Conservation (phyloP, 2,888 invertebrate genomes). For the Argyresthia goedartella region DNA sequence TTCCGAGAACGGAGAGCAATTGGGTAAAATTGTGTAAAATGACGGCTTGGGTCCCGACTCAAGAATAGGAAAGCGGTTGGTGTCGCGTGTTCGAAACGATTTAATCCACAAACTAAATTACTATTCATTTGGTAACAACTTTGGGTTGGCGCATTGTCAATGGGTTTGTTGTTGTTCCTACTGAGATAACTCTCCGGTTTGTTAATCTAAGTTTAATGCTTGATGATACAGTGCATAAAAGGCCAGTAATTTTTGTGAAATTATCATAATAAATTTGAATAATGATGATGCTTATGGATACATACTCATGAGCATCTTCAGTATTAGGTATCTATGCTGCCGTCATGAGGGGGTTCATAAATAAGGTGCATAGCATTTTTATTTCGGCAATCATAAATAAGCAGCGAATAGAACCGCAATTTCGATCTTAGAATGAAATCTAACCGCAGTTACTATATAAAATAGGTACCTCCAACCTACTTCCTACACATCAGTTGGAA, state of each 20-base stretch:
- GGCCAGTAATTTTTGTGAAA: background rate
- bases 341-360: too few species aligned
- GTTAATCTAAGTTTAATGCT: constrained; percentile 40
- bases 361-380: too few species aligned
- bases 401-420: too few species aligned
- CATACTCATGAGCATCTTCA: too few species aligned
- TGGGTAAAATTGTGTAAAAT: constrained; percentile 70
- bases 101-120: constrained; percentile 68
- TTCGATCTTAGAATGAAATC: too few species aligned
- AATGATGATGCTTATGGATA: background rate
- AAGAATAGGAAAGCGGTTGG: constrained; percentile 68
- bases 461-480: too few species aligned
- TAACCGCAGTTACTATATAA: too few species aligned
- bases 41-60: constrained; percentile 57
- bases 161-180: constrained; percentile 13
- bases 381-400: too few species aligned
- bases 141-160: constrained; percentile 57
- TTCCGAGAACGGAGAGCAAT: constrained; percentile 66
- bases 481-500: too few species aligned
- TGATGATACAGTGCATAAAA: background rate
- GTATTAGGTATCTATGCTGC: too few species aligned
- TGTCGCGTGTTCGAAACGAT: constrained; percentile 69
- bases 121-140: constrained; percentile 67
- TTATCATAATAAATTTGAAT: background rate
- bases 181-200: constrained; percentile 1